Evolutionary conservation across 2,888 invertebrate genomes (phyloP).

Genomic region (Caenorhabditis sp.): DNA sequence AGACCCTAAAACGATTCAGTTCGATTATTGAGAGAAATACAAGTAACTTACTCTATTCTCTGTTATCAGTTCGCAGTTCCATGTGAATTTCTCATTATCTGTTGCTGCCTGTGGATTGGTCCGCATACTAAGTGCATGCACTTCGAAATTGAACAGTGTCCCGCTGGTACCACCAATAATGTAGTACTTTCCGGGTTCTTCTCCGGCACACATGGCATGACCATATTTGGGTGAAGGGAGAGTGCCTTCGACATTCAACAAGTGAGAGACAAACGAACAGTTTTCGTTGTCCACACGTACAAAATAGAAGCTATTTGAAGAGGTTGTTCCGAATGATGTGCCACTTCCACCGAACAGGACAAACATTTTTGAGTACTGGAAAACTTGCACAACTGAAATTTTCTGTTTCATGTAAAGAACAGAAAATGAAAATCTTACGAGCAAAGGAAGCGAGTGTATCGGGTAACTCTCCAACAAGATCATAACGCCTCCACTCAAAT

Average conservation of each 20-base stretch:
- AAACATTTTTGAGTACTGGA: constrained; percentile 59
- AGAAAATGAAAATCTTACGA: constrained; percentile 53
- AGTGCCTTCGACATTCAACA: constrained; percentile 17
- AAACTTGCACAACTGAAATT: constrained; percentile 64
- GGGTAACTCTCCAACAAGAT: constrained; percentile 62
- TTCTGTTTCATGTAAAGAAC: neutral
- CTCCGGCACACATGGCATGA: constrained; percentile 67
- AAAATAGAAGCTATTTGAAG: constrained; percentile 65
- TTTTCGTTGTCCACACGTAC: constrained; percentile 54
- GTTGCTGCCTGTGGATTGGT: constrained; percentile 8
- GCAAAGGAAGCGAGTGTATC: constrained; percentile 76
- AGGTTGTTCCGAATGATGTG: constrained; percentile 68
- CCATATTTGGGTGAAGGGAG: constrained; percentile 60
- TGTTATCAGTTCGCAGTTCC: constrained; percentile 40
- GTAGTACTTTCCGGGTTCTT: constrained; percentile 61
- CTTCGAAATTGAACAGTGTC: constrained; percentile 37
- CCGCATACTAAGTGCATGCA: constrained; percentile 32
- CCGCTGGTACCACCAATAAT: constrained; percentile 77
- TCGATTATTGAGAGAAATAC: neutral
- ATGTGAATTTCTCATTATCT: constrained; percentile 12
- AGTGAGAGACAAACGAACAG: constrained; percentile 27
- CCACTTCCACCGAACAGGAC: constrained; percentile 76
- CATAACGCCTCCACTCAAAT: constrained; percentile 70
- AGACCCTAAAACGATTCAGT: neutral
- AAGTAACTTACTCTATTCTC: constrained; percentile 15